Conservation (phyloP, 2,113 vertebrate species). For the Carassius carassius region DNA sequence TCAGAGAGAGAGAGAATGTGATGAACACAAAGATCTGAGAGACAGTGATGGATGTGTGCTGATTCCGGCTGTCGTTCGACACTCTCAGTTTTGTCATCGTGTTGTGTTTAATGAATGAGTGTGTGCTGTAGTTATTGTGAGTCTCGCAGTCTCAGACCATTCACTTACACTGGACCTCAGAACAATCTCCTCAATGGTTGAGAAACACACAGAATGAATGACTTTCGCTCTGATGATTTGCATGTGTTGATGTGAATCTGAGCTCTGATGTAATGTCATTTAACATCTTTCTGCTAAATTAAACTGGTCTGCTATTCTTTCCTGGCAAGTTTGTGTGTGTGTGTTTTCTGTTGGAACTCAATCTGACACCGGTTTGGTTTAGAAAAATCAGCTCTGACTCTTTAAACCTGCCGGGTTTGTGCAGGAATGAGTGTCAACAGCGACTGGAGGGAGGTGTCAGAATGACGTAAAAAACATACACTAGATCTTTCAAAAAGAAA, state of each 20-base stretch:
- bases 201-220: background rate
- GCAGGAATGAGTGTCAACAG: no score
- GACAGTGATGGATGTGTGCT: constrained; percentile 41
- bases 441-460: no score
- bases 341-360: no score
- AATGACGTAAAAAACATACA: no score
- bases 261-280: background rate
- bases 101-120: constrained; percentile 18
- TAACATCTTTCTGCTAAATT: no score
- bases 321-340: no score
- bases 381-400: no score
- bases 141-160: background rate
- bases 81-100: constrained; percentile 16
- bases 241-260: background rate
- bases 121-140: background rate
- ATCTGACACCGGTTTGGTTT: no score
- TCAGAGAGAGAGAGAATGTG: constrained; percentile 20
- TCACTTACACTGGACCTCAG: background rate
- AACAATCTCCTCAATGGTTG: background rate
- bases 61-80: background rate
- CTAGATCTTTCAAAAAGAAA: no score
- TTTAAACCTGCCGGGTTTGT: no score
- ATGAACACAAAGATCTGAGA: constrained; percentile 36
- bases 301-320: no score
- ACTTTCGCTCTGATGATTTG: background rate